Conservation (phyloP, 2,797 vertebrate genomes). For the Lophotriccus pileatus region DNA sequence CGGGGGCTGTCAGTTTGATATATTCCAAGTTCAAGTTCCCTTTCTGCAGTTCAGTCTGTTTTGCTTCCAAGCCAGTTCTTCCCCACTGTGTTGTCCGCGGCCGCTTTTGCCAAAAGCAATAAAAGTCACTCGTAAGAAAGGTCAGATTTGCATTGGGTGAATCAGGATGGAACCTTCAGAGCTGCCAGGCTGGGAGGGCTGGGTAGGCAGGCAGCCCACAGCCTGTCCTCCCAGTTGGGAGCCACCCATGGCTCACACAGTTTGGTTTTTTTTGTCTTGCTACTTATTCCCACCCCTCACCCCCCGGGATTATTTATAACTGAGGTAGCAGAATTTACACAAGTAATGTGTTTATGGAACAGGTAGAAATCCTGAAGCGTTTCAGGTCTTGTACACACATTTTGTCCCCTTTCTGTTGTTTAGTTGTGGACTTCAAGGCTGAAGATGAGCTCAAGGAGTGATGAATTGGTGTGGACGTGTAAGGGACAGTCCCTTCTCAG, state of each 20-base stretch:
- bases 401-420: not conserved
- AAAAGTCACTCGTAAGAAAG: slow-evolving; percentile 65
- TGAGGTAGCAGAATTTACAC: not conserved
- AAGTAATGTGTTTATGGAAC: not conserved
- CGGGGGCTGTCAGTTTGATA: slow-evolving; percentile 51
- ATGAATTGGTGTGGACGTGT: not conserved
- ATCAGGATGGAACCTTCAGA: slow-evolving; percentile 36
- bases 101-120: slow-evolving; percentile 74
- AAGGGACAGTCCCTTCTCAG: not conserved
- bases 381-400: not conserved
- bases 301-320: not conserved
- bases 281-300: not conserved
- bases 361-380: not conserved
- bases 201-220: not conserved
- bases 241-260: not conserved
- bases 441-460: not conserved
- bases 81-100: not conserved
- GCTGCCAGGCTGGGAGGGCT: slow-evolving; percentile 23
- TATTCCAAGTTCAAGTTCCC: slow-evolving; percentile 62
- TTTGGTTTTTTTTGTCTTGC: not conserved
- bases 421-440: not conserved
- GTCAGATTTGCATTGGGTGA: slow-evolving; percentile 65
- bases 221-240: not conserved
- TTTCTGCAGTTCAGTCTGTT: slow-evolving; percentile 21
- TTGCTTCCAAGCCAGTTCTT: slow-evolving; percentile 48